Evolutionary conservation across 2,113 vertebrate genomes (phyloP).

Genomic region (Caranx melampygus): DNA sequence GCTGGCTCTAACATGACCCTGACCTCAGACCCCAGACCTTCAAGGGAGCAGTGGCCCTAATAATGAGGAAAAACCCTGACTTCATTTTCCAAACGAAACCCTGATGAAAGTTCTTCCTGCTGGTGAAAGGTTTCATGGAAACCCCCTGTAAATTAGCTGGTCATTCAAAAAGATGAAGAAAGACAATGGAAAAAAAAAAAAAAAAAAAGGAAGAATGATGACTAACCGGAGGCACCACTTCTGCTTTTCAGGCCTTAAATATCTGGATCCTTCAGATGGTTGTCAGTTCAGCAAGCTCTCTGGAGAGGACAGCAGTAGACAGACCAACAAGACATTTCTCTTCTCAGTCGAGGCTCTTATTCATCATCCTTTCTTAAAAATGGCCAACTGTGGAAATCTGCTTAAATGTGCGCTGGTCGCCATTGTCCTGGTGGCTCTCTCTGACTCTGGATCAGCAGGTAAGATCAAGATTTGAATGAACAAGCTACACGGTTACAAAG

Average conservation of each 20-base stretch:
- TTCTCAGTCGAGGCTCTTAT: not conserved
- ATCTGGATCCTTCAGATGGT: fast-evolving
- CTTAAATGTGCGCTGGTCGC: conserved; percentile 33
- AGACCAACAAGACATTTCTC: not conserved
- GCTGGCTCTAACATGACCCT: too few species aligned
- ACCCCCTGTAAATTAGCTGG: not conserved
- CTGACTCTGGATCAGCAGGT: conserved; percentile 32
- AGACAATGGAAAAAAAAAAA: not conserved
- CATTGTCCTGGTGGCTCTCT: conserved; percentile 21
- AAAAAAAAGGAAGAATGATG: not conserved
- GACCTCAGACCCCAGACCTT: not conserved
- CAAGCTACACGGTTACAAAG: not conserved
- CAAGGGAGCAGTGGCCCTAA: not conserved
- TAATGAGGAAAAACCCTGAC: not conserved
- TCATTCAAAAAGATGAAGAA: conserved; percentile 7
- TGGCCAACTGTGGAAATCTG: conserved; percentile 33
- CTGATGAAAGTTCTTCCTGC: conserved; percentile 50
- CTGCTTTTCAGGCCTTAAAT: conserved; percentile 60
- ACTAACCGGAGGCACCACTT: conserved; percentile 38
- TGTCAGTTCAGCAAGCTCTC: conserved; percentile 25
- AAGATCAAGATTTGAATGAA: not conserved
- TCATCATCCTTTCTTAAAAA: conserved; percentile 16
- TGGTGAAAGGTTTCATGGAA: not conserved
- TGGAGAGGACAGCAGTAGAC: conserved; percentile 11
- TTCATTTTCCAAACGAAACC: not conserved